These are phyloP conservation scores for Sebastes hubbsi DNA, from an alignment of 2,797 vertebrate species.

Conservation along the genomic window DNA sequence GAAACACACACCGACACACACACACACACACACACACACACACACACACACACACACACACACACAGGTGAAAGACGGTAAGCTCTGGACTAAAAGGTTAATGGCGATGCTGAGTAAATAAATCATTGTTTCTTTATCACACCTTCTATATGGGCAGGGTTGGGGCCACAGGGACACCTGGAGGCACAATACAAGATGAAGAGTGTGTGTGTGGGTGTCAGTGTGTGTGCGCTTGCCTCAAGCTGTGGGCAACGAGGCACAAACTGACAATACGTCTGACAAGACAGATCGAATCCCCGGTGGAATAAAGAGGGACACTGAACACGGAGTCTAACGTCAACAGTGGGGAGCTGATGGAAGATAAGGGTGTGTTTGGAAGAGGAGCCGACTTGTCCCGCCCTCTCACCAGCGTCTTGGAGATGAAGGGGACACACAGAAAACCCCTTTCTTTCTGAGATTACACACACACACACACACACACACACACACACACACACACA, in stretches of 20 bases:
- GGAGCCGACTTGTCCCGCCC: constrained; percentile 47
- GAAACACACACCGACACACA: constrained; percentile 28
- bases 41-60: constrained; percentile 17
- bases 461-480: neutral
- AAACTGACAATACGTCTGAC: constrained; percentile 58
- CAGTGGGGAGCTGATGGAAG: constrained; percentile 31
- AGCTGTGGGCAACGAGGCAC: constrained; percentile 49
- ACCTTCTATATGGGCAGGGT: constrained; percentile 43
- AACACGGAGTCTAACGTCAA: constrained; percentile 4
- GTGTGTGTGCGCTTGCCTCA: constrained; percentile 49
- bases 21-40: constrained; percentile 25
- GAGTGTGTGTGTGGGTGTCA: constrained; percentile 60
- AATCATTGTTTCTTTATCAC: constrained; percentile 61
- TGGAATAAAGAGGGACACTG: constrained; percentile 43
- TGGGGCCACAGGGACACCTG: constrained; percentile 61
- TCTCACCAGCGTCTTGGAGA: constrained; percentile 66
- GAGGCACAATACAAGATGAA: constrained; percentile 46
- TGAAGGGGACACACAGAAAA: constrained; percentile 35
- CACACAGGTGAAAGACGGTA: constrained; percentile 34
- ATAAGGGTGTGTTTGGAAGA: constrained; percentile 44
- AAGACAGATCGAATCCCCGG: constrained; percentile 41
- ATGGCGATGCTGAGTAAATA: constrained; percentile 56
- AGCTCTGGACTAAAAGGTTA: constrained; percentile 52
- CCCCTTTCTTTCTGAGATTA: constrained; percentile 52
- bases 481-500: neutral